Percentiles rank a stretch among this genome's conserved stretches.
Conservation (phyloP, 37 sponge, comb jelly and placozoan genomes). For the Halisarca cf. caerulea region DNA sequence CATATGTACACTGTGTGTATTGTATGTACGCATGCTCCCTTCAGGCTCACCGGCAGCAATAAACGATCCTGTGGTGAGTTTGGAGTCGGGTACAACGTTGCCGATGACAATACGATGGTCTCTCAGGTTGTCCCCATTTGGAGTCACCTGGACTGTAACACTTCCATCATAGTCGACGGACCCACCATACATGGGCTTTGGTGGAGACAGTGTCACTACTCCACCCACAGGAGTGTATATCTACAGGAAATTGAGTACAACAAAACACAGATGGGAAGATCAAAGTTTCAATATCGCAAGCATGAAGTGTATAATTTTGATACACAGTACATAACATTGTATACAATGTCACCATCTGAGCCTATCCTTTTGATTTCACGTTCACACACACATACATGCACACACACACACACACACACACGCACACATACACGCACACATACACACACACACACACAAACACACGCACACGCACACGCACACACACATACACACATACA, state of each 20-base stretch:
- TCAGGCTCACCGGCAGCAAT: slow-evolving; percentile 3
- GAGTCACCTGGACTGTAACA: slow-evolving; percentile 37
- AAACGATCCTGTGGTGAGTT: not conserved
- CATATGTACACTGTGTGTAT: not conserved
- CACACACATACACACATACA: no score
- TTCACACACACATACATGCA: no score
- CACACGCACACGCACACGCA: no score
- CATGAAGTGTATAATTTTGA: no score
- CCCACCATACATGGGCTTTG: not conserved
- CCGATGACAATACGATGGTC: slow-evolving; percentile 50
- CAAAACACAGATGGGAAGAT: no score
- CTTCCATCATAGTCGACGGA: slow-evolving; percentile 2
- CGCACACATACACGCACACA: no score
- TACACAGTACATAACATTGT: no score
- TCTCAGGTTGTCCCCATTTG: slow-evolving; percentile 56
- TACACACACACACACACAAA: no score
- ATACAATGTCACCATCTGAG: no score
- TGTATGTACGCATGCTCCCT: not conserved
- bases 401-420: no score
- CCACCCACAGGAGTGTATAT: slow-evolving; percentile 73
- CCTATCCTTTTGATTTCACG: no score
- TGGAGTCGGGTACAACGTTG: slow-evolving; percentile 43
- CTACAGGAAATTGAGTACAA: slow-evolving; percentile 19
- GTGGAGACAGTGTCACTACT: slow-evolving; percentile 4
- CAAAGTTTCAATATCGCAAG: no score